Percentiles rank a stretch among this genome's conserved stretches.
phyloP scores from a whole-genome alignment of 2,113 vertebrate species.

The Parus major region DNA sequence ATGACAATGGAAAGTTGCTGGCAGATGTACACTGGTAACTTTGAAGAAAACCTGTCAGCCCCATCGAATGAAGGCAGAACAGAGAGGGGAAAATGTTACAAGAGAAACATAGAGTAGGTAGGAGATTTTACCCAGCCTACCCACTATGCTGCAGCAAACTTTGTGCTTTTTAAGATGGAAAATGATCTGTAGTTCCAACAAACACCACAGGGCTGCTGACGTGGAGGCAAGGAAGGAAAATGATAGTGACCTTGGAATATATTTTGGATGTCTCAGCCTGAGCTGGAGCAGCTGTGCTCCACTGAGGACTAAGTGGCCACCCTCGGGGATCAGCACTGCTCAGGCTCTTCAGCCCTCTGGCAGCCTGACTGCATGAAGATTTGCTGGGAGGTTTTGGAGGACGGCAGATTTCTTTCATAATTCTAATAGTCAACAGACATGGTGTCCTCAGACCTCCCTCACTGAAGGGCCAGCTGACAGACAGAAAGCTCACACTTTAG shows the following conservation, averaged over 20 bases:
- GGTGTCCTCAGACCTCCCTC: not conserved
- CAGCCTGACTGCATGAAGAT: not conserved
- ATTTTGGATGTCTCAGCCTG: not conserved
- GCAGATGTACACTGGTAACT: fast-evolving
- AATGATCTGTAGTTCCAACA: not conserved
- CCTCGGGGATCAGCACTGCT: not conserved
- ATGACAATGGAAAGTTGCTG: not conserved
- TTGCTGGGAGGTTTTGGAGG: not conserved
- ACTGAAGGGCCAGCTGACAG: not conserved
- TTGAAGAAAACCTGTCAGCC: not conserved
- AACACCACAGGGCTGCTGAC: not conserved
- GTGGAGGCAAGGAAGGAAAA: not conserved
- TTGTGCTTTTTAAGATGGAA: not conserved
- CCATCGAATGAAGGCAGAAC: not conserved
- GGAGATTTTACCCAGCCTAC: not conserved
- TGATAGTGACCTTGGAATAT: not conserved
- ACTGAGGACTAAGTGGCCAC: not conserved
- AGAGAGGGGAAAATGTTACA: not conserved
- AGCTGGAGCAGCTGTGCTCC: constrained; percentile 12
- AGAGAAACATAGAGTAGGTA: not conserved
- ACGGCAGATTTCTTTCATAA: not conserved
- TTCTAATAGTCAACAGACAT: not conserved
- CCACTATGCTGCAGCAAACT: not conserved
- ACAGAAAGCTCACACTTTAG: not conserved
- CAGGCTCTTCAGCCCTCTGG: not conserved